Base-by-base conservation (phyloP, 2,888 invertebrate genomes). In the Platycheirus rosarum region DNA sequence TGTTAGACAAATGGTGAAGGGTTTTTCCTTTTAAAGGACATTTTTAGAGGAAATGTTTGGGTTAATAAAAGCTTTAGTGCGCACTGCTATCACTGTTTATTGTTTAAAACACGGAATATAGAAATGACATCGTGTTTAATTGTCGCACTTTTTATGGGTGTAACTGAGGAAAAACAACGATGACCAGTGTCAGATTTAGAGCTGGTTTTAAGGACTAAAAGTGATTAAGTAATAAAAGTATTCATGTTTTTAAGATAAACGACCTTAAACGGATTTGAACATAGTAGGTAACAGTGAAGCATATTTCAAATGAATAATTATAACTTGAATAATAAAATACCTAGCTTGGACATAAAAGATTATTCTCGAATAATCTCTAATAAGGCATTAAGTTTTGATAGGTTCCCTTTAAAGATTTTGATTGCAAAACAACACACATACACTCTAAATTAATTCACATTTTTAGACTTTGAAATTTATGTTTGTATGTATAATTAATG, bases 121-220 rank as follows among this genome's bases (percentile, higher is more conserved):
- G 77, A 68, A 82, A 68, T 57, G 71, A 44, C 82, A 75, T 82
- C 42, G 42, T 55, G 44, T 77, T 76, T 82, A 73, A 82, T 82
- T 82, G 77, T 42, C 53, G 62, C 60, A 42, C 42, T 71, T 82
- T 74, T 29, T 35, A 32, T 40, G 40, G 42, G 16, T 37, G 13
- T 26, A 13, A 13, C 13, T 7, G 14, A 5, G 37, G 1, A 3
- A 40, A 9, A 26, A 42, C 8, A 57, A 40, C 40, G 23, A 14
- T 57, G 29, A 26, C 42, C 42, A 44, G 60, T 60, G 16, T 60
- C 26, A 6, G 3, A 16, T 14, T 18, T 18, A 26, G 6, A 29
- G 40, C 29, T 18, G 60, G 16, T 44, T 42, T 42, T 55, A 1
- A 37, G 35, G 14, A 23, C 13, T 23, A 23, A 23, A 40, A 23